phyloP scores from a whole-genome alignment of 1,140 invertebrate genomes.

The Protaetia brevitarsis region DNA sequence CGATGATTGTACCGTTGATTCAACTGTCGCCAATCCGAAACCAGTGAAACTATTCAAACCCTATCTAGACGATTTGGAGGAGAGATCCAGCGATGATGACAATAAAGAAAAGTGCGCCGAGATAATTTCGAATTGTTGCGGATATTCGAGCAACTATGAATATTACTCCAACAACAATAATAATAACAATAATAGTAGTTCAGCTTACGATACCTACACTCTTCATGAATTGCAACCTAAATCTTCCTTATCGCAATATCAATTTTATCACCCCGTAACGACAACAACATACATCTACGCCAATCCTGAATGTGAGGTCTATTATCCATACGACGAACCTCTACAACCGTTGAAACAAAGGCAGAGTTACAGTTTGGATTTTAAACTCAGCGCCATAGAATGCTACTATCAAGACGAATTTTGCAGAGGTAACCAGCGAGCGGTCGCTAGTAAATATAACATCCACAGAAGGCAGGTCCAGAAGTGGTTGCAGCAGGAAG shows the following conservation, averaged over 20 bases:
- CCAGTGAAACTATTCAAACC: constrained; percentile 67
- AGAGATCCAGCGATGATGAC: constrained; percentile 40
- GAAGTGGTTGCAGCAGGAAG: constrained; percentile 60
- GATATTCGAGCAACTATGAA: background rate
- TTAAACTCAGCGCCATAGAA: constrained; percentile 55
- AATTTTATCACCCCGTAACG: constrained; percentile 34
- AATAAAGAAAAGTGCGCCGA: constrained; percentile 43
- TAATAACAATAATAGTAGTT: constrained; percentile 31
- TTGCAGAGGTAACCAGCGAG: constrained; percentile 59
- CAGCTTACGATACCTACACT: constrained; percentile 42
- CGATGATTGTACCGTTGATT: constrained; percentile 25
- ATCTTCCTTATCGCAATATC: constrained; percentile 26
- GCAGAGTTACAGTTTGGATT: constrained; percentile 51
- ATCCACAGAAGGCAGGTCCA: constrained; percentile 64
- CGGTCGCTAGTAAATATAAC: constrained; percentile 60
- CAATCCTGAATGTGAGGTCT: constrained; percentile 7
- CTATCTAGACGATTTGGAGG: constrained; percentile 59
- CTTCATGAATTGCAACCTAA: constrained; percentile 43
- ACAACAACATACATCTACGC: constrained; percentile 20
- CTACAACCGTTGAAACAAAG: constrained; percentile 38
- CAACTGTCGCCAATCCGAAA: constrained; percentile 34
- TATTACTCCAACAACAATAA: background rate
- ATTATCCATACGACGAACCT: constrained; percentile 3
- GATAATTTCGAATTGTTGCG: background rate
- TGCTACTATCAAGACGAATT: constrained; percentile 52